These are phyloP conservation scores for Ancistrus triradiatus DNA, from an alignment of 2,113 vertebrate genomes.

Conservation along the genomic window DNA sequence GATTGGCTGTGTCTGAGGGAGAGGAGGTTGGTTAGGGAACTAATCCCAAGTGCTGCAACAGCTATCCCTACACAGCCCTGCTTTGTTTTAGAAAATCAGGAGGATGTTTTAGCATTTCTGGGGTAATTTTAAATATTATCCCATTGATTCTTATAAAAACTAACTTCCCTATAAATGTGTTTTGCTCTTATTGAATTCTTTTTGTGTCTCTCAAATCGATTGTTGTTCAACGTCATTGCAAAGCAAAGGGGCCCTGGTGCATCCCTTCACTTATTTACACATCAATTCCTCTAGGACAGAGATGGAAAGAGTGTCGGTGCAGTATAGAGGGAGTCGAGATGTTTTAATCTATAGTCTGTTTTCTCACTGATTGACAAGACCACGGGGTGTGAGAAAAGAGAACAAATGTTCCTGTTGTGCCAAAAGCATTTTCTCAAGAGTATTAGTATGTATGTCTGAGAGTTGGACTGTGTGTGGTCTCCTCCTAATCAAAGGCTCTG, in stretches of 20 bases:
- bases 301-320: neutral
- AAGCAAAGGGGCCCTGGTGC: slow-evolving; percentile 1
- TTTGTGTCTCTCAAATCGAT: too few relatives aligned
- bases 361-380: slow-evolving; percentile 17
- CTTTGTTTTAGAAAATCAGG: too few relatives aligned
- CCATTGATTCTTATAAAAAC: too few relatives aligned
- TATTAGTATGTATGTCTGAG: slow-evolving; percentile 1
- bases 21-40: too few relatives aligned
- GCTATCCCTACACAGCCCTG: too few relatives aligned
- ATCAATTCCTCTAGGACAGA: slow-evolving; percentile 4
- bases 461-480: slow-evolving; percentile 24
- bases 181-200: too few relatives aligned
- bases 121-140: too few relatives aligned
- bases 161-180: too few relatives aligned
- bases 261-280: slow-evolving; percentile 16
- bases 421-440: slow-evolving; percentile 1
- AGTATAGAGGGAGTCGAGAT: slow-evolving; percentile 1
- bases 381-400: slow-evolving; percentile 4
- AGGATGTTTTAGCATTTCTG: too few relatives aligned
- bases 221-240: neutral
- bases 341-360: neutral
- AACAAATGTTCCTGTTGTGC: slow-evolving; percentile 9
- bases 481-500: slow-evolving; percentile 6
- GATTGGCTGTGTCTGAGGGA: too few relatives aligned
- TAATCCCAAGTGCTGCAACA: too few relatives aligned